A percentile compares a stretch with the other conserved stretches of the same genome.
These are phyloP conservation scores for Mayetiola destructor DNA, from an alignment of 2,888 invertebrate genomes.

Conservation along the genomic window DNA sequence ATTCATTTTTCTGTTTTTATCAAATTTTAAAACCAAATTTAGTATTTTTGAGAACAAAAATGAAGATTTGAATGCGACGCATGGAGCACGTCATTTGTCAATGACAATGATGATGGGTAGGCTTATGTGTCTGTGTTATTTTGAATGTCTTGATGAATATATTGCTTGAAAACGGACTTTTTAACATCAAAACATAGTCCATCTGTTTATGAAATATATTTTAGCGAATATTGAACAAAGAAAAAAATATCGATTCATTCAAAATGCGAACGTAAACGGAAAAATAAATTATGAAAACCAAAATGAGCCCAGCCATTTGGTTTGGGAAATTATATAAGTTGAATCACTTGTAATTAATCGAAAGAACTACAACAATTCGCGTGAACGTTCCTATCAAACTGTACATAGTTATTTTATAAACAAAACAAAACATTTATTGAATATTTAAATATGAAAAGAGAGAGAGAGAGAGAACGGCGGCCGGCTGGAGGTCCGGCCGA, in stretches of 20 bases:
- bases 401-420: constrained; percentile 9
- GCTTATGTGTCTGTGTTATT: too few species aligned
- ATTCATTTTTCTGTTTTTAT: too few species aligned
- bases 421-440: too few species aligned
- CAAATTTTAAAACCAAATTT: too few species aligned
- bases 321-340: neutral
- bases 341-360: constrained; percentile 8
- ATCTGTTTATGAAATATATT: neutral
- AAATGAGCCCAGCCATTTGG: neutral
- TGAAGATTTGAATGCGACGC: too few species aligned
- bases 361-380: neutral
- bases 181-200: neutral
- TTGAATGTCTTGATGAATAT: too few species aligned
- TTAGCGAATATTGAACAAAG: neutral
- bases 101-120: too few species aligned
- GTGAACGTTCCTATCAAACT: constrained; percentile 11
- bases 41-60: neutral
- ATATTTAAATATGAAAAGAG: neutral
- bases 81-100: too few species aligned
- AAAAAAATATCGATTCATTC: neutral
- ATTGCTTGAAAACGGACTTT: neutral
- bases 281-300: neutral
- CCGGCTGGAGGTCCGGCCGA: too few species aligned
- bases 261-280: neutral
- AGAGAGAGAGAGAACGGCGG: neutral